Percentiles rank a stretch among this genome's conserved stretches.
These are phyloP conservation scores for Cephonodes hylas DNA, from an alignment of 2,888 invertebrate species.

Conservation along the genomic window DNA sequence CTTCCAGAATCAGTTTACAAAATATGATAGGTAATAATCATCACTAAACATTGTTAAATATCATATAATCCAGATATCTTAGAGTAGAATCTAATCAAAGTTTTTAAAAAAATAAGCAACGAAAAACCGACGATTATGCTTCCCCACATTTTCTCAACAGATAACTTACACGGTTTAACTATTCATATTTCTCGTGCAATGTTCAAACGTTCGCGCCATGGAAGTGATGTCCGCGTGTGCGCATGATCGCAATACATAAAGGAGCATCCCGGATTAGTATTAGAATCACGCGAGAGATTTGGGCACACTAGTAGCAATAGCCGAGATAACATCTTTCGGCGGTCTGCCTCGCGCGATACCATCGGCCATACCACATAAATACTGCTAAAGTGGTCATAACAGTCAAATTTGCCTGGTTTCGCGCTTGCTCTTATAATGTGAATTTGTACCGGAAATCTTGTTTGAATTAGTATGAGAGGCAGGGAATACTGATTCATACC, in stretches of 20 bases:
- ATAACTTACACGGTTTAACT: not conserved
- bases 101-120: too few relatives aligned
- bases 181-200: conserved; percentile 4
- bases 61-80: too few relatives aligned
- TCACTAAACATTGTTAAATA: too few relatives aligned
- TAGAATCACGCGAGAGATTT: conserved; percentile 18
- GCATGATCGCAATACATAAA: not conserved
- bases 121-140: too few relatives aligned
- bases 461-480: conserved; percentile 55
- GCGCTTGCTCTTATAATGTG: conserved; percentile 36
- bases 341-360: conserved; percentile 20
- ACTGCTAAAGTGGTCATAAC: conserved; percentile 51
- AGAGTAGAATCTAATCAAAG: too few relatives aligned
- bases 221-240: conserved; percentile 2
- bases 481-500: conserved; percentile 45
- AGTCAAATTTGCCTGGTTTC: conserved; percentile 55
- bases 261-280: conserved; percentile 14
- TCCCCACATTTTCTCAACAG: too few relatives aligned
- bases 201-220: not conserved
- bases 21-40: too few relatives aligned
- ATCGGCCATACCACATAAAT: conserved; percentile 30
- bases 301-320: conserved; percentile 19
- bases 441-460: conserved; percentile 61
- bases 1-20: too few relatives aligned
- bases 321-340: conserved; percentile 21